Base-by-base conservation (phyloP, 2,797 vertebrate genomes). In the Pangasius krempfi region DNA sequence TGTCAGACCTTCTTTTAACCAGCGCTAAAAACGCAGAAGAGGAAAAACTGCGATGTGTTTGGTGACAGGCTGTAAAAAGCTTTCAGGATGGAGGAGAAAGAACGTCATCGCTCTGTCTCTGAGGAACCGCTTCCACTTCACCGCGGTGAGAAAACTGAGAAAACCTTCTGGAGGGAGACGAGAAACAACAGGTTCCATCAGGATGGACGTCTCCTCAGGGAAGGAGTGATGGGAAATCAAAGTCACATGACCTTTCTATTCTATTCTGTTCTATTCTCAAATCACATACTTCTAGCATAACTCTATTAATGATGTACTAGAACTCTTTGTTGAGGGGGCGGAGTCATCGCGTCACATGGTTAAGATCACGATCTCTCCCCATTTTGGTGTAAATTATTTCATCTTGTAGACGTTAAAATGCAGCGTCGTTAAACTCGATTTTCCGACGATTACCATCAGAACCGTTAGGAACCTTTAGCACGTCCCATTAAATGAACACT, bases 41-140 rank as follows among this genome's bases (percentile, higher is more conserved):
- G 60, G 62, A 52, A 94, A 94, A 95, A 93, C 93, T 95, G 94
- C 94, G 94, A 95, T 92, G 94, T 94, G 93, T 94, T 92, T 87
- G 91, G 94, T 95, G 95, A 93, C 94, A 94, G 93, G 93, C 93
- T 93, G 95, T 93, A 95, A 96, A 96, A 96, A 96, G 95, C 95
- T 94, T 95, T 94, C 86, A 87, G 80, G 66, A 79, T 87, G 84
- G n/a, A 88, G 68, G 68, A 84, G 62, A 50, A 68, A 50, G 60
- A 68, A 84, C 18, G 82, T 64, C 47, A 70, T 30, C 68, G 66
- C 40, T 87, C 56, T 27, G 89, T 90, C 83, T 89, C 88, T 44
- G 84, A 90, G 87, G 85, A 90, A 70, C 86, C 79, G 18, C 86
- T 91, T 89, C 86, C 89, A 89, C 90, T 89, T 90, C 85, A 88